phyloP scores from a whole-genome alignment of 2,113 vertebrate species.

The Ibidorhyncha struthersii region DNA sequence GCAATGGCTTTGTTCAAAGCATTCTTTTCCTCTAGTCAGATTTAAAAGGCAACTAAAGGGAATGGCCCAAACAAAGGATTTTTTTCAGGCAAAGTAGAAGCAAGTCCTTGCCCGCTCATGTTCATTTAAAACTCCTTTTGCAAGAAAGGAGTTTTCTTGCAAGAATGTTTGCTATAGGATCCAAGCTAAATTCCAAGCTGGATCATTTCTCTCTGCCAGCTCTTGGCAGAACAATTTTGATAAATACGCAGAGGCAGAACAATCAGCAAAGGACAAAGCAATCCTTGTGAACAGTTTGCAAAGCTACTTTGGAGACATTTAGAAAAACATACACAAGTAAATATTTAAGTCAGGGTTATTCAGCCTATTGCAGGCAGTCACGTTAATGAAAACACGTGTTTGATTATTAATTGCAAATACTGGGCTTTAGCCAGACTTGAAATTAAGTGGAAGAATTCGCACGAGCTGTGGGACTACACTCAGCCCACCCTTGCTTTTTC shows the following conservation, averaged over 20 bases:
- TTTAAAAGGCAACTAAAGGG: slow-evolving; percentile 16
- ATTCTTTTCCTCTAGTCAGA: slow-evolving; percentile 5
- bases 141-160: not conserved
- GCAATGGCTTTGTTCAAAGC: slow-evolving; percentile 27
- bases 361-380: not conserved
- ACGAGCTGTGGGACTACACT: not conserved
- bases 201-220: slow-evolving; percentile 13
- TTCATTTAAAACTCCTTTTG: not conserved
- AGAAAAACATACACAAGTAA: not conserved
- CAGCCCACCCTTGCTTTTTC: slow-evolving; percentile 35
- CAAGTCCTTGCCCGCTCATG: not conserved
- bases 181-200: slow-evolving; percentile 40
- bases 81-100: slow-evolving; percentile 18
- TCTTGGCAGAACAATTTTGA: slow-evolving; percentile 19
- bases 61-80: slow-evolving; percentile 37
- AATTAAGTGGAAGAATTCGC: not conserved
- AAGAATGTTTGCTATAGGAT: slow-evolving; percentile 28
- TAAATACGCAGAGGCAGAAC: slow-evolving; percentile 14
- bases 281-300: not conserved
- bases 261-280: slow-evolving; percentile 22
- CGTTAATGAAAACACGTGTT: not conserved
- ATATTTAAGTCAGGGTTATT: slow-evolving; percentile 26
- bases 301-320: slow-evolving; percentile 3
- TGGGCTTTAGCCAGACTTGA: not conserved
- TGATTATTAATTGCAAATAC: slow-evolving; percentile 14